phyloP scores from a whole-genome alignment of 2,797 vertebrate species.

The Pantherophis alleghaniensis region DNA sequence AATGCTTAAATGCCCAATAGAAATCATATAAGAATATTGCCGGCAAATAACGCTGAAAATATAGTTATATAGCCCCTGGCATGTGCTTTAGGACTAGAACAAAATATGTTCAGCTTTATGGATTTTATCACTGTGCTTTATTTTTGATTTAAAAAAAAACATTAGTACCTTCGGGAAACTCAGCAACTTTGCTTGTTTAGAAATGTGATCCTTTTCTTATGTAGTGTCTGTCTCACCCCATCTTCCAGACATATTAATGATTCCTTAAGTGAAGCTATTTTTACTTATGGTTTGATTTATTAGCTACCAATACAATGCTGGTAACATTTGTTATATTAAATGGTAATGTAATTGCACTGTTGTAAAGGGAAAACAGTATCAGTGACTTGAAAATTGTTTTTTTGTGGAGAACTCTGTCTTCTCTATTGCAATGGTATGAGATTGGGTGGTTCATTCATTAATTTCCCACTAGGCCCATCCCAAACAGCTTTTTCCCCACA shows the following conservation, averaged over 20 bases:
- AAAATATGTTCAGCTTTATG: not conserved
- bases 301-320: constrained; percentile 50
- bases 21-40: not conserved
- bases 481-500: not conserved
- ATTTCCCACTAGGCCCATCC: constrained; percentile 23
- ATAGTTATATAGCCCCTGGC: not conserved
- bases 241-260: constrained; percentile 40
- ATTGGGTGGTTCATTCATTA: constrained; percentile 14
- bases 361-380: constrained; percentile 23
- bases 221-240: not conserved
- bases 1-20: not conserved
- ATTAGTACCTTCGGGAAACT: not conserved
- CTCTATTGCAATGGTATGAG: constrained; percentile 7
- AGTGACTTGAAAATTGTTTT: constrained; percentile 7
- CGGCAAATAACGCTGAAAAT: not conserved
- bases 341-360: constrained; percentile 39
- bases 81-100: not conserved
- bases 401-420: constrained; percentile 13
- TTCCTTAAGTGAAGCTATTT: constrained; percentile 43
- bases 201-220: not conserved
- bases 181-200: not conserved
- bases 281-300: constrained; percentile 49
- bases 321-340: constrained; percentile 38
- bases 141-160: not conserved
- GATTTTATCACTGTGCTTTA: not conserved